Conservation (phyloP, 2,113 vertebrate genomes). For the Gymnarchus niloticus region DNA sequence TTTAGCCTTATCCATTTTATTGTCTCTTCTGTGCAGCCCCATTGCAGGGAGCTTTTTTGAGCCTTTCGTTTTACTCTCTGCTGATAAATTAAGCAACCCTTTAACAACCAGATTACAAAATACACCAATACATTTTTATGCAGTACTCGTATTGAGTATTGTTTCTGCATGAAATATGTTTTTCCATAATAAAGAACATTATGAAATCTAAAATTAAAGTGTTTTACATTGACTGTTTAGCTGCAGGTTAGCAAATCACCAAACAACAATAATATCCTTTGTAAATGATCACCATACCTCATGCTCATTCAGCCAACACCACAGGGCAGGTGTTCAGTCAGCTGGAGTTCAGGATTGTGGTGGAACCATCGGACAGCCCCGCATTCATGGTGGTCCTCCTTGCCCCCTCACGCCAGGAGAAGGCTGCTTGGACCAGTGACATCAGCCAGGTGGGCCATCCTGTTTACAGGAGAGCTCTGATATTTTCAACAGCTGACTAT, state of each 20-base stretch:
- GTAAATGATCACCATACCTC: neutral
- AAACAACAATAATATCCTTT: neutral
- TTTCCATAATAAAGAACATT: neutral
- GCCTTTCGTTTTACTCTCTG: no score
- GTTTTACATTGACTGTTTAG: neutral
- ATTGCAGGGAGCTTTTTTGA: neutral
- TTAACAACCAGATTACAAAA: neutral
- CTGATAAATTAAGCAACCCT: no score
- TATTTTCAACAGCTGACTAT: neutral
- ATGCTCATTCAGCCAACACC: constrained; percentile 69
- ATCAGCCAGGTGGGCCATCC: constrained; percentile 83
- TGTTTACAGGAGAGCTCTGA: neutral
- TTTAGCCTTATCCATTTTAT: neutral
- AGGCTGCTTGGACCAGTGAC: constrained; percentile 96
- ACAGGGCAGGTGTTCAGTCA: constrained; percentile 89
- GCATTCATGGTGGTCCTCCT: constrained; percentile 88
- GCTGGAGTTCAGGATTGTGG: constrained; percentile 91
- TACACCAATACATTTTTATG: neutral
- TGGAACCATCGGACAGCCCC: constrained; percentile 77
- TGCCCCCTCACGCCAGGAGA: constrained; percentile 90
- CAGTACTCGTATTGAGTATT: neutral
- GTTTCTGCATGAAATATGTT: neutral
- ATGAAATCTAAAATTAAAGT: neutral
- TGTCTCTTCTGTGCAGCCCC: neutral
- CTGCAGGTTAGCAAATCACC: neutral